Evolutionary conservation across 1,140 invertebrate genomes (phyloP).

Genomic region (Ceratina australensis): DNA sequence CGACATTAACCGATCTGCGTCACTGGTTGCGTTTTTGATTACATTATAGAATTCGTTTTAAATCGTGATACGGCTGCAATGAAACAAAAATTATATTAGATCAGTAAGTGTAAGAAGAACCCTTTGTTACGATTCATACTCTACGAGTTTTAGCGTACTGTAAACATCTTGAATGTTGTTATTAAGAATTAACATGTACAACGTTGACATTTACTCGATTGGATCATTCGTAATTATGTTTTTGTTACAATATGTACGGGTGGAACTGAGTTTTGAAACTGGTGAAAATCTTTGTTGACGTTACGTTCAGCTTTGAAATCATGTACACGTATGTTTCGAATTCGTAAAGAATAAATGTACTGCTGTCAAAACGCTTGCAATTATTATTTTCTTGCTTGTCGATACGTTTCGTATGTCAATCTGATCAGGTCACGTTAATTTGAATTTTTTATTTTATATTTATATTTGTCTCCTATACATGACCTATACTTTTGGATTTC

Average conservation of each 20-base stretch:
- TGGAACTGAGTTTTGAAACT: conserved; percentile 24
- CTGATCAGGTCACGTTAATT: background rate
- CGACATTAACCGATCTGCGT: conserved; percentile 46
- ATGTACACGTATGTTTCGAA: conserved; percentile 31
- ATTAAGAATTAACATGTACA: conserved; percentile 9
- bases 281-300: conserved; percentile 34
- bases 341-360: conserved; percentile 39
- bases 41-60: conserved; percentile 45
- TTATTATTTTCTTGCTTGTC: conserved; percentile 31
- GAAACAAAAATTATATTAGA: conserved; percentile 50
- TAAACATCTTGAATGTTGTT: conserved; percentile 22
- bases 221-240: conserved; percentile 19
- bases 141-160: background rate
- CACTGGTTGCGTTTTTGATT: conserved; percentile 51
- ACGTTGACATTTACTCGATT: background rate
- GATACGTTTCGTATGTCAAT: background rate
- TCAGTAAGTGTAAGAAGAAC: conserved; percentile 54
- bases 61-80: conserved; percentile 55
- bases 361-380: conserved; percentile 10
- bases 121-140: conserved; percentile 29
- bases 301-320: conserved; percentile 21
- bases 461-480: conserved; percentile 7
- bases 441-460: conserved; percentile 7
- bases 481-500: conserved; percentile 11
- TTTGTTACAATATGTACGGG: conserved; percentile 43